Conservation (phyloP, 2,888 invertebrate genomes). For the Pachliopta kotzebuea region DNA sequence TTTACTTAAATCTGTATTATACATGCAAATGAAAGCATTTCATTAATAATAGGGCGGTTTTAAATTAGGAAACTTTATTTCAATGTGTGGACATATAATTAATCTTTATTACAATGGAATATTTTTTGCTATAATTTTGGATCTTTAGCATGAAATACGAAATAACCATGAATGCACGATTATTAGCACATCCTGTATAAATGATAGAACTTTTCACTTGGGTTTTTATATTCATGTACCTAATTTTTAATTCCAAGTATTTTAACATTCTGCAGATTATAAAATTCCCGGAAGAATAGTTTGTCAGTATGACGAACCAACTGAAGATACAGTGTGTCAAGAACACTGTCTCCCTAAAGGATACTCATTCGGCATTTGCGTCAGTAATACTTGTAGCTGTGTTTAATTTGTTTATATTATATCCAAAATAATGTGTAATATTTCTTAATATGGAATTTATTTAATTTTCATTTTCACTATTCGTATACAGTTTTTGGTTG, state of each 20-base stretch:
- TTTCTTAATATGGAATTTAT: background rate
- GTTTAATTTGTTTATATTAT: conserved; percentile 42
- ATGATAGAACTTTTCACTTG: background rate
- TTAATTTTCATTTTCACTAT: too few relatives aligned
- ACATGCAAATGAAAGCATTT: background rate
- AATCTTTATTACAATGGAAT: too few relatives aligned
- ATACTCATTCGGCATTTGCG: conserved; percentile 65
- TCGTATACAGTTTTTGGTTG: background rate
- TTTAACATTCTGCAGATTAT: conserved; percentile 34
- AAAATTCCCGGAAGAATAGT: conserved; percentile 43
- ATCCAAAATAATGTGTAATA: background rate
- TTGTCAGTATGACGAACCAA: conserved; percentile 55
- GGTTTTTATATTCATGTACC: background rate
- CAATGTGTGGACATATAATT: too few relatives aligned
- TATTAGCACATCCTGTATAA: background rate
- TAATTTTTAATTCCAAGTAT: background rate
- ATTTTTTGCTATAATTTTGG: too few relatives aligned
- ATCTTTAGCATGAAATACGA: too few relatives aligned
- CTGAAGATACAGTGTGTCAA: conserved; percentile 54
- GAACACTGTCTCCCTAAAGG: conserved; percentile 68
- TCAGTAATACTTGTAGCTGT: conserved; percentile 61
- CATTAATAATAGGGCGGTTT: too few relatives aligned
- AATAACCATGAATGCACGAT: too few relatives aligned
- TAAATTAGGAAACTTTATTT: too few relatives aligned
- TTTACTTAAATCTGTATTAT: background rate